A percentile compares a stretch with the other conserved stretches of the same genome.
phyloP scores from a whole-genome alignment of 2,888 invertebrate genomes.

The Stenotaenia linearis region DNA sequence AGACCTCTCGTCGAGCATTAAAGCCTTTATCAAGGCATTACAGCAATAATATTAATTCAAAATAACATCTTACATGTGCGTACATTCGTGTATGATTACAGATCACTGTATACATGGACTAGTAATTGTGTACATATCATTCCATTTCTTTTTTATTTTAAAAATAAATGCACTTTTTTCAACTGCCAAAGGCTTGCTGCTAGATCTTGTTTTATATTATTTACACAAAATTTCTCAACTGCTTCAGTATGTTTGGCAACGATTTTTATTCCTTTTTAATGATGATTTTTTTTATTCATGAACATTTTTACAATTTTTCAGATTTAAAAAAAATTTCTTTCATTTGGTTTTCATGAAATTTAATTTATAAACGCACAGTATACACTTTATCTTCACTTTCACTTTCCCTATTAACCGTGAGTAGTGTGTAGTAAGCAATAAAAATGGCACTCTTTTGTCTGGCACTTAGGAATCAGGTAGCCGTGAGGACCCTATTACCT shows the following conservation, averaged over 20 bases:
- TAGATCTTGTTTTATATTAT: background rate
- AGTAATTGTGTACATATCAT: background rate
- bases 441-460: constrained; percentile 32
- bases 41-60: no score
- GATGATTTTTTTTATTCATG: background rate
- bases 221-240: background rate
- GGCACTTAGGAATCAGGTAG: constrained; percentile 32
- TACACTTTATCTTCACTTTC: background rate
- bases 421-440: constrained; percentile 31
- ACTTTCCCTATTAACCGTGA: background rate
- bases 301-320: background rate
- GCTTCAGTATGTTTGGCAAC: constrained; percentile 3
- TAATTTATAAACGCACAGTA: background rate
- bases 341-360: background rate
- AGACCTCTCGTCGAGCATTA: no score
- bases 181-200: constrained; percentile 1
- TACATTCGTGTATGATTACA: no score
- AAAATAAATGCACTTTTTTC: background rate
- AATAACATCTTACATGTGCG: no score
- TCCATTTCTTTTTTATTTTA: background rate
- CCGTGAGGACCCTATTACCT: constrained; percentile 72
- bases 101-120: no score
- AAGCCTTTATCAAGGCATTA: no score
- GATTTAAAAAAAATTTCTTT: background rate
- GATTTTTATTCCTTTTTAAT: background rate